Conservation (phyloP, 2,113 vertebrate genomes). For the Eublepharis macularius region DNA sequence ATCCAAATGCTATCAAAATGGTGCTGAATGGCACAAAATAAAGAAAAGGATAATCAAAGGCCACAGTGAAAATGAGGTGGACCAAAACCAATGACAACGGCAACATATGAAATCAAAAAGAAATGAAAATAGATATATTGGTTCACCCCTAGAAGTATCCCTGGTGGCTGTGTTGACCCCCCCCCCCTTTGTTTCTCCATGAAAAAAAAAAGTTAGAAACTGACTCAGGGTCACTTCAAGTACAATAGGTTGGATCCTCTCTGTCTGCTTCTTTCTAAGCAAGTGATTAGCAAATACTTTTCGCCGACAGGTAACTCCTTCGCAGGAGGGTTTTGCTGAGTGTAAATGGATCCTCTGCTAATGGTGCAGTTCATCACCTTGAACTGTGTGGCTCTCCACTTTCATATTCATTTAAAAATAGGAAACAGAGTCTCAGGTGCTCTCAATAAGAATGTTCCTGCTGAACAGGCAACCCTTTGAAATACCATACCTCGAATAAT, state of each 20-base stretch:
- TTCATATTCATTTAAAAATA: constrained; percentile 26
- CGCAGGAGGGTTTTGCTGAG: background rate
- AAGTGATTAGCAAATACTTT: constrained; percentile 12
- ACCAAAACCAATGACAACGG: too few relatives aligned
- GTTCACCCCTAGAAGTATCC: too few relatives aligned
- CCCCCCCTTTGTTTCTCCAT: background rate
- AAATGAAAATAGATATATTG: too few relatives aligned
- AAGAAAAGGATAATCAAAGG: too few relatives aligned
- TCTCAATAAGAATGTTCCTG: background rate
- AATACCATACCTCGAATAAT: background rate
- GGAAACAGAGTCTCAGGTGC: background rate
- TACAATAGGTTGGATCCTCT: background rate
- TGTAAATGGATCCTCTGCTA: background rate
- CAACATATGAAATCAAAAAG: too few relatives aligned
- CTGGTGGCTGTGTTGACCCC: too few relatives aligned
- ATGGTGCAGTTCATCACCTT: background rate
- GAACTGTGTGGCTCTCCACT: background rate
- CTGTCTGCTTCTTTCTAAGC: background rate
- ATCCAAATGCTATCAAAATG: too few relatives aligned
- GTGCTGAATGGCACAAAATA: too few relatives aligned
- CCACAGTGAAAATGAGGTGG: too few relatives aligned
- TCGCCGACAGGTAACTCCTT: constrained; percentile 28
- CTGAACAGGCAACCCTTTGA: background rate
- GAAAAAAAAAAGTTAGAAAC: background rate
- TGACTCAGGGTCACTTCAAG: background rate